Percentiles rank a stretch among this genome's conserved stretches.
These are phyloP conservation scores for Oncorhynchus kisutch DNA, from an alignment of 2,113 vertebrate species.

Conservation along the genomic window DNA sequence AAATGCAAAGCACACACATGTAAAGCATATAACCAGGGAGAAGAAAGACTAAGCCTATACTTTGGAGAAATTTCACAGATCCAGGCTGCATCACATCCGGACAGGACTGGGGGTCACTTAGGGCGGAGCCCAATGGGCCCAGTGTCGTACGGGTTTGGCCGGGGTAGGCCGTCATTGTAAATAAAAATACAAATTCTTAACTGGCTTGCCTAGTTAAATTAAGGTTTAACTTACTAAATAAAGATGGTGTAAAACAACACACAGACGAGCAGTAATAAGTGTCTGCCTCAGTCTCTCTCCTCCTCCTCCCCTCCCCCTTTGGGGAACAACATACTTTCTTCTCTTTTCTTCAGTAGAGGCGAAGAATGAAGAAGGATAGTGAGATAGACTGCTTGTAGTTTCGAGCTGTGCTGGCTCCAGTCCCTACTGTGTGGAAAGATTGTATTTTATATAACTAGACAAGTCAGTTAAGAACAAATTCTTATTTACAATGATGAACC, in stretches of 20 bases:
- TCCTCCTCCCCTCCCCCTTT: background rate
- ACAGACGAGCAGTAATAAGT: slow-evolving; percentile 54
- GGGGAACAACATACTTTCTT: background rate
- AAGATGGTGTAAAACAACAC: slow-evolving; percentile 35
- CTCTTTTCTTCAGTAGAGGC: background rate
- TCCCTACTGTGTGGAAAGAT: background rate
- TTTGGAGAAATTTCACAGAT: slow-evolving; percentile 66
- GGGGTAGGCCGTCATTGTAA: too few relatives aligned
- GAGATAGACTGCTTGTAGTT: background rate
- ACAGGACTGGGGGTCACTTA: too few relatives aligned
- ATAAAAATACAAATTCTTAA: too few relatives aligned
- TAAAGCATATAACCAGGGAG: slow-evolving; percentile 40
- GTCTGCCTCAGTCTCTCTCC: slow-evolving; percentile 3
- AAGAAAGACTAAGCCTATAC: slow-evolving; percentile 36
- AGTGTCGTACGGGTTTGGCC: too few relatives aligned
- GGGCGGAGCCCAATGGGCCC: too few relatives aligned
- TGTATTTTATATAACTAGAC: too few relatives aligned
- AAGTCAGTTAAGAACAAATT: too few relatives aligned
- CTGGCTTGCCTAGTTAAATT: too few relatives aligned
- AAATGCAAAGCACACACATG: background rate
- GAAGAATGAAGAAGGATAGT: background rate
- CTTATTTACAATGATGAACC: too few relatives aligned
- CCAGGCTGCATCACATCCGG: too few relatives aligned
- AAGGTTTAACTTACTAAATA: too few relatives aligned
- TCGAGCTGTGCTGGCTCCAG: background rate